A percentile compares a stretch with the other conserved stretches of the same genome.
phyloP scores from a whole-genome alignment of 2,113 vertebrate species.

The Baryphthengus martii region DNA sequence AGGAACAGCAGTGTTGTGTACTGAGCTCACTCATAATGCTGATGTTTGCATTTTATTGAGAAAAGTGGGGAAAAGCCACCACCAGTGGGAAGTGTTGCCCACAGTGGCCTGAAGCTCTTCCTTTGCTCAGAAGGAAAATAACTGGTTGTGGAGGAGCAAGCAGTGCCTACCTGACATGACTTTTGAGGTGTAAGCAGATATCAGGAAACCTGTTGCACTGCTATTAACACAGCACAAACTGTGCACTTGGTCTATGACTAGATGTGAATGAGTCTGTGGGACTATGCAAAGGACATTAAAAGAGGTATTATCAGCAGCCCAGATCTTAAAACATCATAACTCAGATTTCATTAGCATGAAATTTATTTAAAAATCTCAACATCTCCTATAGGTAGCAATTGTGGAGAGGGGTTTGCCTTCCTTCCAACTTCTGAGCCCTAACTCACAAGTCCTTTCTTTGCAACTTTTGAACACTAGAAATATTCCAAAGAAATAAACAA shows the following conservation, averaged over 20 bases:
- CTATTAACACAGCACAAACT: neutral
- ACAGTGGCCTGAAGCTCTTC: neutral
- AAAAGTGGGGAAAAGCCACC: neutral
- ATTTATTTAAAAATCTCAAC: constrained; percentile 24
- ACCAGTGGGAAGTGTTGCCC: neutral
- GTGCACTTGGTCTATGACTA: neutral
- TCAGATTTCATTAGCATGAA: constrained; percentile 15
- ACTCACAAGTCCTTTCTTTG: neutral
- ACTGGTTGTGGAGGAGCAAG: neutral
- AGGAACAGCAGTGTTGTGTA: neutral
- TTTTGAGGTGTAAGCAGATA: neutral
- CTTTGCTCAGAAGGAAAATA: neutral
- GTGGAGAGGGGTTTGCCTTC: neutral
- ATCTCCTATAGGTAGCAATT: neutral
- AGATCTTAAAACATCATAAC: constrained; percentile 2
- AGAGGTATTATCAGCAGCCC: neutral
- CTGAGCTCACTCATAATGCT: neutral
- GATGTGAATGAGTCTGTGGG: neutral
- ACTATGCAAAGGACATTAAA: constrained; percentile 17
- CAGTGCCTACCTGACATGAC: neutral
- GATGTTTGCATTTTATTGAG: neutral
- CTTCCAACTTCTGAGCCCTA: neutral
- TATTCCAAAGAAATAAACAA: neutral
- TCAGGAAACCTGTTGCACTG: neutral
- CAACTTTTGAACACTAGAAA: neutral